Percentiles rank a stretch among this genome's conserved stretches.
These are phyloP conservation scores for Ctena decussata DNA, from an alignment of 2,888 invertebrate genomes.

Conservation along the genomic window DNA sequence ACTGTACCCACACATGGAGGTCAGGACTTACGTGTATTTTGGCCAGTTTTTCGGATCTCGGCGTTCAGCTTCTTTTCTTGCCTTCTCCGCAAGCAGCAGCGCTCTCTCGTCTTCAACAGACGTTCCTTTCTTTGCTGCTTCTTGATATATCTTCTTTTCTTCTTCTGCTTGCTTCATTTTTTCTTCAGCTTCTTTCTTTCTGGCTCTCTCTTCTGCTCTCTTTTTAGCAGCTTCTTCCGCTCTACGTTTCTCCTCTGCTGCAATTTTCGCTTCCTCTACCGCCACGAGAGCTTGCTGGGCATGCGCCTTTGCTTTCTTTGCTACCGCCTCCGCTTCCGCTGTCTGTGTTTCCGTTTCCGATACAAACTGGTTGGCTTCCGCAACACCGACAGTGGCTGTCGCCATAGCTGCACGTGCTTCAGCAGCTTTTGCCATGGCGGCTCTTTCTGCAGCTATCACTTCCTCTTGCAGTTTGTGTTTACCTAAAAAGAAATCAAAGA, in stretches of 20 bases:
- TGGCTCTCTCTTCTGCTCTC: slow-evolving; percentile 70
- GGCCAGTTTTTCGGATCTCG: slow-evolving; percentile 83
- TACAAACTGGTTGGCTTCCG: slow-evolving; percentile 66
- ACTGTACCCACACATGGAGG: too few relatives aligned
- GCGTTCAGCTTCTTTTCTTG: slow-evolving; percentile 70
- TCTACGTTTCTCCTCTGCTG: slow-evolving; percentile 70
- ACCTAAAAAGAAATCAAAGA: slow-evolving; percentile 58
- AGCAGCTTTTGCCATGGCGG: slow-evolving; percentile 71
- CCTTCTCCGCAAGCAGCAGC: slow-evolving; percentile 64
- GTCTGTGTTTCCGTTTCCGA: slow-evolving; percentile 69
- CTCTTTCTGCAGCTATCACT: slow-evolving; percentile 65
- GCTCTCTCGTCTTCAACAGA: slow-evolving; percentile 74
- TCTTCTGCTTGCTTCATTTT: slow-evolving; percentile 72
- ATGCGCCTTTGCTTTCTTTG: slow-evolving; percentile 64
- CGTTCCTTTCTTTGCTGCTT: slow-evolving; percentile 75
- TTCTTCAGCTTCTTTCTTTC: slow-evolving; percentile 72
- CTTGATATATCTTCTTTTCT: slow-evolving; percentile 65
- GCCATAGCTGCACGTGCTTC: slow-evolving; percentile 70
- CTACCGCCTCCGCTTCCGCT: slow-evolving; percentile 70
- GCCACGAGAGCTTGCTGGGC: slow-evolving; percentile 61
- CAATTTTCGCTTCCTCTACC: slow-evolving; percentile 70
- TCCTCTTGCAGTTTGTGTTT: slow-evolving; percentile 67
- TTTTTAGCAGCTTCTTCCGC: slow-evolving; percentile 72
- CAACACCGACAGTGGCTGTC: slow-evolving; percentile 63
- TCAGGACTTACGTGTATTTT: slow-evolving; percentile 77